A percentile compares a stretch with the other conserved stretches of the same genome.
Conservation (phyloP, 2,113 vertebrate genomes). For the Coreoperca whiteheadi region DNA sequence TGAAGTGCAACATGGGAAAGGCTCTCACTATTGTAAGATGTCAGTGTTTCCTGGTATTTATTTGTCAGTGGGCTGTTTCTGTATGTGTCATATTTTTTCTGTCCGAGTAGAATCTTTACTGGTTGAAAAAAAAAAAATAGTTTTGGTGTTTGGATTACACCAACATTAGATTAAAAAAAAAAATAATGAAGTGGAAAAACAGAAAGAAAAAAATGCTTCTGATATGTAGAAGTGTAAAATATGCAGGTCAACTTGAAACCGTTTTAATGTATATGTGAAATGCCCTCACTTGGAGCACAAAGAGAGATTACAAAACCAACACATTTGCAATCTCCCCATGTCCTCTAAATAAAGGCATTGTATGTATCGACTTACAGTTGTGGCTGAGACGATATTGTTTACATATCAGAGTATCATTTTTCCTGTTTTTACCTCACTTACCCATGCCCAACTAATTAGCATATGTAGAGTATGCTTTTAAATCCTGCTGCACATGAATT, state of each 20-base stretch:
- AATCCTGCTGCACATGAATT: constrained; percentile 37
- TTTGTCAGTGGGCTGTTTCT: constrained; percentile 78
- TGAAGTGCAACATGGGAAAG: constrained; percentile 53
- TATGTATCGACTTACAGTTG: constrained; percentile 41
- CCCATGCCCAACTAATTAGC: constrained; percentile 32
- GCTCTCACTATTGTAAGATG: constrained; percentile 71
- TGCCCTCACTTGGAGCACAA: constrained; percentile 2
- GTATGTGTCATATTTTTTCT: constrained; percentile 66
- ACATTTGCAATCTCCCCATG: constrained; percentile 9
- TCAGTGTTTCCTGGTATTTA: constrained; percentile 81
- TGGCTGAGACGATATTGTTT: constrained; percentile 32
- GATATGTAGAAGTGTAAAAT: constrained; percentile 65
- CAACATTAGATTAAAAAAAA: constrained; percentile 16
- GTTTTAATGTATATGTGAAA: constrained; percentile 46
- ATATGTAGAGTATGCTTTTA: constrained; percentile 36
- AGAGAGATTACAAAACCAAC: constrained; percentile 13
- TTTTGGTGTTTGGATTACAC: constrained; percentile 60
- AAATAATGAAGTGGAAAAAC: constrained; percentile 16
- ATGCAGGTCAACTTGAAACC: constrained; percentile 12
- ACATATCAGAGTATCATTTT: constrained; percentile 63
- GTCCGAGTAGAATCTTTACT: constrained; percentile 65
- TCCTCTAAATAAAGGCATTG: constrained; percentile 38
- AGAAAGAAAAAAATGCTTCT: constrained; percentile 46
- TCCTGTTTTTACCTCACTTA: constrained; percentile 55
- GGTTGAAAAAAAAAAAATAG: constrained; percentile 54